These are phyloP conservation scores for Dromius quadrimaculatus DNA, from an alignment of 2,888 invertebrate species.

Conservation along the genomic window DNA sequence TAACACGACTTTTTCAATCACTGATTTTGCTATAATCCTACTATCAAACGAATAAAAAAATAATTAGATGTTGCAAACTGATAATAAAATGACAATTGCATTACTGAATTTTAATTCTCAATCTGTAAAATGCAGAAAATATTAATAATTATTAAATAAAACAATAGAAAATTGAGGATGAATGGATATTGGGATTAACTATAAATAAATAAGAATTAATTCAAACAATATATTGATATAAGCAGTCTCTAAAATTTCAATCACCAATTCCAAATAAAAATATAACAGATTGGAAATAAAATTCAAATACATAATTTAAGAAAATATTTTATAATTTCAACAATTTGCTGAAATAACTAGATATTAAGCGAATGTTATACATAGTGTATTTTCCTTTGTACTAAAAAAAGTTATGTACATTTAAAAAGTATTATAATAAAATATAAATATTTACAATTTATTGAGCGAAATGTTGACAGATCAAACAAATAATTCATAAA, in stretches of 20 bases:
- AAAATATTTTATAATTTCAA: not conserved
- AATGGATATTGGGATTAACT: not conserved
- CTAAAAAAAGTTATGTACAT: slow-evolving; percentile 26
- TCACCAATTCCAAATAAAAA: slow-evolving; percentile 28
- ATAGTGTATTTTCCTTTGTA: slow-evolving; percentile 30
- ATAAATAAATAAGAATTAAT: slow-evolving; percentile 3
- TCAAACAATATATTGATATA: slow-evolving; percentile 27
- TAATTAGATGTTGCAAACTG: slow-evolving; percentile 42
- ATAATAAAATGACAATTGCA: slow-evolving; percentile 9
- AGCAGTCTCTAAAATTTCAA: slow-evolving; percentile 22
- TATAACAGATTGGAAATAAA: slow-evolving; percentile 28
- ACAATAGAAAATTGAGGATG: not conserved
- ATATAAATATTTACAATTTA: slow-evolving; percentile 35
- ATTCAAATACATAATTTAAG: slow-evolving; percentile 14
- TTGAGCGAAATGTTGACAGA: slow-evolving; percentile 35
- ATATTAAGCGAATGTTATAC: slow-evolving; percentile 24
- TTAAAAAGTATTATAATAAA: slow-evolving; percentile 32
- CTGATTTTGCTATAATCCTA: slow-evolving; percentile 37
- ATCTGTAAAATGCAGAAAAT: slow-evolving; percentile 7
- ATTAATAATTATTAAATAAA: not conserved
- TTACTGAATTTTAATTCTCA: slow-evolving; percentile 16
- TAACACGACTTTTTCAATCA: slow-evolving; percentile 40
- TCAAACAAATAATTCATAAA: not conserved
- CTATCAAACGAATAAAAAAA: slow-evolving; percentile 12
- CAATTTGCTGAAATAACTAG: slow-evolving; percentile 14